phyloP scores from a whole-genome alignment of 1,140 invertebrate species.

The Ruditapes philippinarum region DNA sequence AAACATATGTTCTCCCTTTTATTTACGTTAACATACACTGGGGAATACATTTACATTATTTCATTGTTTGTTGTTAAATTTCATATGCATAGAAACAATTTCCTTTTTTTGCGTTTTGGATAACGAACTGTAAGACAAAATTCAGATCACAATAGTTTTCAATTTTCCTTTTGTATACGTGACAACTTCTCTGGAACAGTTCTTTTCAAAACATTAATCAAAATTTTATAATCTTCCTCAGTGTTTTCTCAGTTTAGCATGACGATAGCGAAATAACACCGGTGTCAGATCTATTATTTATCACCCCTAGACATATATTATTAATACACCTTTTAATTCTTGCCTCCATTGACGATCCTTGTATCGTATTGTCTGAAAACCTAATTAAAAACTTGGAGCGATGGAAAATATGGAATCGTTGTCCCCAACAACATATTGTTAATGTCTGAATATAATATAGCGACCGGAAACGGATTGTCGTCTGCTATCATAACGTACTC shows the following conservation, averaged over 20 bases:
- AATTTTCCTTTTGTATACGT: too few relatives aligned
- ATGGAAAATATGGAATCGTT: neutral
- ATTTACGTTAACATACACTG: too few relatives aligned
- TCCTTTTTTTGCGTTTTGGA: neutral
- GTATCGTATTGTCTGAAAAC: neutral
- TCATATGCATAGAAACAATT: too few relatives aligned
- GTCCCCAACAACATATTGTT: neutral
- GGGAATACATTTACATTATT: too few relatives aligned
- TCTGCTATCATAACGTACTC: neutral
- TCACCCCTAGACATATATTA: neutral
- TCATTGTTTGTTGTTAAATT: too few relatives aligned
- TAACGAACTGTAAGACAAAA: too few relatives aligned
- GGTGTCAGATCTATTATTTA: neutral
- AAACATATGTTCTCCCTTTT: too few relatives aligned
- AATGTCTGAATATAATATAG: neutral
- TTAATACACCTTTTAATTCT: neutral
- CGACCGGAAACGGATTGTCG: neutral
- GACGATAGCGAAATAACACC: neutral
- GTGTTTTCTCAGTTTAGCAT: slow-evolving; percentile 5
- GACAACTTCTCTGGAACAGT: neutral
- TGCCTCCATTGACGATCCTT: neutral
- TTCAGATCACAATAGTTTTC: too few relatives aligned
- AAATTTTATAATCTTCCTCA: neutral
- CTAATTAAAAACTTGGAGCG: neutral
- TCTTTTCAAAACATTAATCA: neutral